A percentile compares a stretch with the other conserved stretches of the same genome.
Conservation (phyloP, 2,888 invertebrate species). For the Leptura quadrifasciata region DNA sequence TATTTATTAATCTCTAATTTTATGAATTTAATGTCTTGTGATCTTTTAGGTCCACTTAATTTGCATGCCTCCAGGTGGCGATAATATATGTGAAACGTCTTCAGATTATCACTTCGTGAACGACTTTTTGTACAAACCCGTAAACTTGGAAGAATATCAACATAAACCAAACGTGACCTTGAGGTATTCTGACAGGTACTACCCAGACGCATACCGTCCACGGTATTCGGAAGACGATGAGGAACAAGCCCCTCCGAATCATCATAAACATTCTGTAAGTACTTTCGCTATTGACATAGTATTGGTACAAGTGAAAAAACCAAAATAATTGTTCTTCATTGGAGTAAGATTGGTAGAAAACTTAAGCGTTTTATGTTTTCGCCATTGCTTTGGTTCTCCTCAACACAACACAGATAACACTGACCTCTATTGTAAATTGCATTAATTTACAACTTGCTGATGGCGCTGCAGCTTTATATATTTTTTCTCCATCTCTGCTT, state of each 20-base stretch:
- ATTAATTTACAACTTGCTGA: no score
- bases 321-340: no score
- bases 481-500: no score
- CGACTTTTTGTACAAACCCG: conserved; percentile 92
- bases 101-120: conserved; percentile 94
- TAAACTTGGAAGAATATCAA: conserved; percentile 89
- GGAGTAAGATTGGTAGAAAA: no score
- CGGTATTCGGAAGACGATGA: conserved; percentile 77
- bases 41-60: conserved; percentile 87
- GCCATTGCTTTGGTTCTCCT: no score
- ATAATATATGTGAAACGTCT: conserved; percentile 92
- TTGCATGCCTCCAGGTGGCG: conserved; percentile 93
- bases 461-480: no score
- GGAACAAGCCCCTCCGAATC: conserved; percentile 67
- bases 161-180: conserved; percentile 86
- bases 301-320: background rate
- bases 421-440: no score
- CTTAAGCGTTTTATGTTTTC: no score
- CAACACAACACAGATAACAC: no score
- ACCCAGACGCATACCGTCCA: conserved; percentile 86
- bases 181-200: conserved; percentile 89
- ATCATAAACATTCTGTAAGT: conserved; percentile 70
- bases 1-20: no score
- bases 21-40: background rate
- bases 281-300: background rate